Evolutionary conservation across 2,797 vertebrate genomes (phyloP).

Genomic region (Sternotherus odoratus): DNA sequence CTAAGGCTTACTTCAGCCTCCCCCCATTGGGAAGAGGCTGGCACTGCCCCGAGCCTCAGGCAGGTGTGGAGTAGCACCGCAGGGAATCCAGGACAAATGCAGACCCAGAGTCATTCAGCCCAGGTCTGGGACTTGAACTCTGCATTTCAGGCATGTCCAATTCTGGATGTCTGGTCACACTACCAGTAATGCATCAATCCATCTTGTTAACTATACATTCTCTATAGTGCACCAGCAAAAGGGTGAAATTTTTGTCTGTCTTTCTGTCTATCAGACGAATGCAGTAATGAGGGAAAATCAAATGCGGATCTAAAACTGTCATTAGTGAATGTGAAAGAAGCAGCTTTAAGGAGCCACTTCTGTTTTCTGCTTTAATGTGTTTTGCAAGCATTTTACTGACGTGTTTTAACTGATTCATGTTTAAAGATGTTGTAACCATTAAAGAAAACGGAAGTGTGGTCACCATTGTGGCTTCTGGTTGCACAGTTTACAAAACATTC

Average conservation of each 20-base stretch:
- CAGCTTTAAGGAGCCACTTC: slow-evolving; percentile 4
- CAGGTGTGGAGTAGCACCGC: too few species aligned
- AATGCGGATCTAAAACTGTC: background rate
- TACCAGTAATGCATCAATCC: background rate
- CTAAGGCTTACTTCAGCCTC: too few species aligned
- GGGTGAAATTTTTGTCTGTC: background rate
- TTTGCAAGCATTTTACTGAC: slow-evolving; percentile 37
- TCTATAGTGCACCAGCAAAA: background rate
- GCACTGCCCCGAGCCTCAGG: too few species aligned
- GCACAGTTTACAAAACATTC: slow-evolving; percentile 50
- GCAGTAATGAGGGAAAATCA: background rate
- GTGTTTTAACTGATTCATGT: slow-evolving; percentile 46
- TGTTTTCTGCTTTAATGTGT: slow-evolving; percentile 22
- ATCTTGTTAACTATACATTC: background rate
- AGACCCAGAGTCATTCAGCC: too few species aligned
- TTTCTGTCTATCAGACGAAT: background rate
- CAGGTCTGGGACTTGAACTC: too few species aligned
- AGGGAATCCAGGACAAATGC: too few species aligned
- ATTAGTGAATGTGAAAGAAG: background rate
- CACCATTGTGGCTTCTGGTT: slow-evolving; percentile 33
- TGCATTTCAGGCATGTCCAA: too few species aligned
- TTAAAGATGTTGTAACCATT: slow-evolving; percentile 29
- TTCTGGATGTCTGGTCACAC: too few species aligned
- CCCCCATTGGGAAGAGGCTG: too few species aligned
- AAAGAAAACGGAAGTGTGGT: slow-evolving; percentile 23